These are phyloP conservation scores for Portevinia maculata DNA, from an alignment of 2,888 invertebrate species.

Conservation along the genomic window DNA sequence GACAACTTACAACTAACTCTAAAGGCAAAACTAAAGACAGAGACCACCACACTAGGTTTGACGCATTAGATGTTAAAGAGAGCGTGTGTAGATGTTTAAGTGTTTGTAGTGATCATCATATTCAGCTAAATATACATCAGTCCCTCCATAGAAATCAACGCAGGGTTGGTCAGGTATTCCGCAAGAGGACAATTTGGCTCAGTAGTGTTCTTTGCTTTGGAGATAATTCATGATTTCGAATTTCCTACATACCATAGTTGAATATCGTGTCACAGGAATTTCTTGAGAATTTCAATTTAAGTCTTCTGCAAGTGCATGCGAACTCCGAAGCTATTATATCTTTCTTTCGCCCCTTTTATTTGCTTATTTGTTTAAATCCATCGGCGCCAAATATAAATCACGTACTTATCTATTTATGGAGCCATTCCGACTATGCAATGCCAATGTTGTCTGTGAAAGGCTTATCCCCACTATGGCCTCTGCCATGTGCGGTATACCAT, in stretches of 20 bases:
- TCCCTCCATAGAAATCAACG: too few relatives aligned
- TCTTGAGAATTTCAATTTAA: not conserved
- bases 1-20: too few relatives aligned
- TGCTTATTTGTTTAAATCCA: conserved; percentile 11
- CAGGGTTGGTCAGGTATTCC: too few relatives aligned
- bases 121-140: too few relatives aligned
- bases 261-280: not conserved
- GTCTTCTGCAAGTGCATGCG: not conserved
- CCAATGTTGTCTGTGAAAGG: conserved; percentile 25
- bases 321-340: not conserved
- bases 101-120: too few relatives aligned
- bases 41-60: too few relatives aligned
- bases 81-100: too few relatives aligned
- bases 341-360: not conserved
- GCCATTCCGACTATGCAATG: conserved; percentile 20
- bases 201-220: too few relatives aligned
- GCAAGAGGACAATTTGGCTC: too few relatives aligned
- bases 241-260: not conserved
- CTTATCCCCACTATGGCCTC: conserved; percentile 5
- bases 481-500: conserved; percentile 18
- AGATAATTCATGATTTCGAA: not conserved
- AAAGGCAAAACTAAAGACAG: too few relatives aligned
- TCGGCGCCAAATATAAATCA: conserved; percentile 39
- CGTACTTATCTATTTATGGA: conserved; percentile 48
- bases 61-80: too few relatives aligned